These are phyloP conservation scores for Ispidina lecontei DNA, from an alignment of 2,797 vertebrate species.

Conservation along the genomic window DNA sequence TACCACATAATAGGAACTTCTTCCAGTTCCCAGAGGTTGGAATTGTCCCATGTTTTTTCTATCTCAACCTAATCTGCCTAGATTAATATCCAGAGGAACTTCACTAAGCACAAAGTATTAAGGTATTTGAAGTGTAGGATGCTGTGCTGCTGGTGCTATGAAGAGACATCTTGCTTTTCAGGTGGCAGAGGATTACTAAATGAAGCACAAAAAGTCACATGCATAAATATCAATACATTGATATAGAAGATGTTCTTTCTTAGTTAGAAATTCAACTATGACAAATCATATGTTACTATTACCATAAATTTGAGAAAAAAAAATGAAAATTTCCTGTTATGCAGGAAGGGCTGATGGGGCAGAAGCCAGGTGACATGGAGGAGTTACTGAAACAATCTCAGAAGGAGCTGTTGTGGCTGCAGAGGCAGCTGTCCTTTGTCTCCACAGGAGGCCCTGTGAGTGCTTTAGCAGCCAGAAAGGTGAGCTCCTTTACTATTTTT, in stretches of 20 bases:
- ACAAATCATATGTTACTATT: not conserved
- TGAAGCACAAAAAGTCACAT: not conserved
- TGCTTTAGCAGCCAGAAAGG: slow-evolving; percentile 75
- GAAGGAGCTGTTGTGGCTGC: slow-evolving; percentile 78
- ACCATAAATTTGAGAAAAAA: not conserved
- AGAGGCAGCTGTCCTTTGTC: slow-evolving; percentile 78
- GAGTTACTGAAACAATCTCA: slow-evolving; percentile 79
- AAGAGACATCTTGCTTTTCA: not conserved
- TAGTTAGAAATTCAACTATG: not conserved
- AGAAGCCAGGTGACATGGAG: slow-evolving; percentile 75
- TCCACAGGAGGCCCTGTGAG: slow-evolving; percentile 59
- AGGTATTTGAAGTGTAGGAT: not conserved
- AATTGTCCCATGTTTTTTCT: not conserved
- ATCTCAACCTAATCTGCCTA: not conserved
- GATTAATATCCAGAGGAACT: not conserved
- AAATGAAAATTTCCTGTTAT: not conserved
- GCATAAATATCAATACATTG: not conserved
- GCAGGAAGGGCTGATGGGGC: slow-evolving; percentile 81
- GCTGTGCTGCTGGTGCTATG: not conserved
- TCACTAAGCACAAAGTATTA: not conserved
- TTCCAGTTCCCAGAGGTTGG: not conserved
- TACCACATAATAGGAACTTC: not conserved
- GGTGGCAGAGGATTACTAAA: not conserved
- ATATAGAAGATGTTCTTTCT: not conserved
- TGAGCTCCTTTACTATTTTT: slow-evolving; percentile 13